Percentiles rank a stretch among this genome's conserved stretches.
These are phyloP conservation scores for Eretmochelys imbricata DNA, from an alignment of 2,113 vertebrate genomes.

Conservation along the genomic window DNA sequence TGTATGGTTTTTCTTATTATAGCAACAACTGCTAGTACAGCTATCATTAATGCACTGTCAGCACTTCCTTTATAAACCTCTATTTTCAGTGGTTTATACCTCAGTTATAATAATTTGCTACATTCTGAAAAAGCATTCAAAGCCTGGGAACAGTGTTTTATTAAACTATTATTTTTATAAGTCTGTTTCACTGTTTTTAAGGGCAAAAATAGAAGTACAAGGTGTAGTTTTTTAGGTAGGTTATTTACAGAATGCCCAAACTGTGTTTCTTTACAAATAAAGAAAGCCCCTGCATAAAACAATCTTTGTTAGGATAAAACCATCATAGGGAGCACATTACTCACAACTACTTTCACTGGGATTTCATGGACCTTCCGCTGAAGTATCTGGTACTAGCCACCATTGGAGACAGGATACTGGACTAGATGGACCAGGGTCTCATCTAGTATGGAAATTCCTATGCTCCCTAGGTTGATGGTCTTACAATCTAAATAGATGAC, in stretches of 20 bases:
- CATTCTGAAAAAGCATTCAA: background rate
- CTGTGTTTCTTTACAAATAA: background rate
- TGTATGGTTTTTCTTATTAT: background rate
- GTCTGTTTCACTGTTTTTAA: background rate
- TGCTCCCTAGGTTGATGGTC: background rate
- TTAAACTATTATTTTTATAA: background rate
- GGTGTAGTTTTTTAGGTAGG: background rate
- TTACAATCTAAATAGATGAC: background rate
- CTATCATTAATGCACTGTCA: background rate
- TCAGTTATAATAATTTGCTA: background rate
- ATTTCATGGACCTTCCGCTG: background rate
- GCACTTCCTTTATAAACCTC: background rate
- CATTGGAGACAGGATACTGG: background rate
- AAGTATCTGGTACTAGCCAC: background rate
- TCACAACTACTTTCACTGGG: background rate
- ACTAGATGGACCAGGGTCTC: background rate
- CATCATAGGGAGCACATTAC: background rate
- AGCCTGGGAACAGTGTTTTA: background rate
- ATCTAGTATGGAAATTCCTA: background rate
- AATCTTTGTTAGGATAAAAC: background rate
- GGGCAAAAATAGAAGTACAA: background rate
- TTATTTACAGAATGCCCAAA: background rate
- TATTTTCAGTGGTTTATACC: background rate
- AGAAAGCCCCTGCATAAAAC: background rate
- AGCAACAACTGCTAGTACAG: background rate